phyloP scores from a whole-genome alignment of 2,888 invertebrate genomes.

The Piscicola geometra region DNA sequence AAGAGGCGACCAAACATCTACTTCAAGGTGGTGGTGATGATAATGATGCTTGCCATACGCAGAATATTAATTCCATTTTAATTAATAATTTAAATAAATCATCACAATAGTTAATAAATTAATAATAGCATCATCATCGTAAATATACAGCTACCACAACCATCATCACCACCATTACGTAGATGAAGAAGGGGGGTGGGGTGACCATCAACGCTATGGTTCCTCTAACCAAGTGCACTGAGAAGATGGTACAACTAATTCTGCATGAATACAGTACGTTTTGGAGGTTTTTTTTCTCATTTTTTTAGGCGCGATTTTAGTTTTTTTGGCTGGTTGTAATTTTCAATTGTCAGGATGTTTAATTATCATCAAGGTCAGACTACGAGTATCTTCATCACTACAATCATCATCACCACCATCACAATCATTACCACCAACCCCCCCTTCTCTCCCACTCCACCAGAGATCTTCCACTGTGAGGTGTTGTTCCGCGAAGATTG shows the following conservation, averaged over 20 bases:
- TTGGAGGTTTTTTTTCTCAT: no score
- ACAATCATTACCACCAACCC: not conserved
- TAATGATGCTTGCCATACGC: conserved; percentile 7
- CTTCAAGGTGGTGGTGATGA: conserved; percentile 71
- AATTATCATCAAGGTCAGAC: no score
- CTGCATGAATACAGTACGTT: conserved; percentile 94
- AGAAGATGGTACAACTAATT: conserved; percentile 95
- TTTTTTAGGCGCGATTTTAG: no score
- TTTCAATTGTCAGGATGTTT: not conserved
- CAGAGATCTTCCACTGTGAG: conserved; percentile 61
- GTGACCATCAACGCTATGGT: conserved; percentile 94
- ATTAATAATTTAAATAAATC: no score
- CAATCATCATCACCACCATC: not conserved
- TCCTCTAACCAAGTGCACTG: conserved; percentile 82
- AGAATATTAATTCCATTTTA: no score
- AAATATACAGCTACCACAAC: not conserved
- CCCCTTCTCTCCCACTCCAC: not conserved
- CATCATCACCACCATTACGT: conserved; percentile 39
- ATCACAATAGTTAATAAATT: not conserved
- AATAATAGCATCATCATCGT: not conserved
- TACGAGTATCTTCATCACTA: conserved; percentile 17
- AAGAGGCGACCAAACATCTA: conserved; percentile 94
- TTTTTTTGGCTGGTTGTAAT: no score
- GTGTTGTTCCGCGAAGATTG: conserved; percentile 93
- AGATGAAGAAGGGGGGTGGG: conserved; percentile 91